A percentile compares a stretch with the other conserved stretches of the same genome.
These are phyloP conservation scores for Serilophus lunatus DNA, from an alignment of 2,113 vertebrate genomes.

Conservation along the genomic window DNA sequence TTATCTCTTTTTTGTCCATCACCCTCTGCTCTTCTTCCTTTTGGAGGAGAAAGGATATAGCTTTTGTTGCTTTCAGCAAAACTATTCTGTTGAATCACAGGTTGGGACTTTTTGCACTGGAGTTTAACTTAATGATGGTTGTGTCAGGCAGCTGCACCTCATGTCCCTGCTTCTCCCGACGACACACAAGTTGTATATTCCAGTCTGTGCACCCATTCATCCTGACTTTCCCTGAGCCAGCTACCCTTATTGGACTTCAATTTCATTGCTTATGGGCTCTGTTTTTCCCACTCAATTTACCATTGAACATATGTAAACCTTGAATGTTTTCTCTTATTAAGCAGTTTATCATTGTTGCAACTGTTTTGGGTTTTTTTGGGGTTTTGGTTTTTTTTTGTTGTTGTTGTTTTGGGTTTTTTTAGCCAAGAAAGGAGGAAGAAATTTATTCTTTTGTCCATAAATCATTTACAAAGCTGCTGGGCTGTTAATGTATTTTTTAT, in stretches of 20 bases:
- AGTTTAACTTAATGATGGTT: not conserved
- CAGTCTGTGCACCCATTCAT: not conserved
- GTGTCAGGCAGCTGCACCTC: not conserved
- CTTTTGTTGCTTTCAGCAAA: not conserved
- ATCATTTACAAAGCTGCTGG: slow-evolving; percentile 49
- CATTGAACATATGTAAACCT: slow-evolving; percentile 22
- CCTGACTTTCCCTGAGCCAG: not conserved
- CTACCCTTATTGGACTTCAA: not conserved
- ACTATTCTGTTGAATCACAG: not conserved
- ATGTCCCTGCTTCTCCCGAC: not conserved
- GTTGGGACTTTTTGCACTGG: not conserved
- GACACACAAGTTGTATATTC: not conserved
- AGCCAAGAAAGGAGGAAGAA: not conserved
- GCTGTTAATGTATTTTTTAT: slow-evolving; percentile 65
- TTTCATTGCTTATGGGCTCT: not conserved
- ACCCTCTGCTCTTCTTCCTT: not conserved
- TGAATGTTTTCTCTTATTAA: slow-evolving; percentile 51
- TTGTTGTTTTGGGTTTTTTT: not conserved
- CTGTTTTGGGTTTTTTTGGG: not conserved
- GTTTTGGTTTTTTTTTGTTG: not conserved
- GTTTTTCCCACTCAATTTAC: not conserved
- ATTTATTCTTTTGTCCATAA: slow-evolving; percentile 57
- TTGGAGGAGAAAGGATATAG: not conserved
- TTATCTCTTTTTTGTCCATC: not conserved
- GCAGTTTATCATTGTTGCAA: slow-evolving; percentile 21